These are phyloP conservation scores for Myotis davidii DNA, from an alignment of 2,113 vertebrate genomes.

Conservation along the genomic window DNA sequence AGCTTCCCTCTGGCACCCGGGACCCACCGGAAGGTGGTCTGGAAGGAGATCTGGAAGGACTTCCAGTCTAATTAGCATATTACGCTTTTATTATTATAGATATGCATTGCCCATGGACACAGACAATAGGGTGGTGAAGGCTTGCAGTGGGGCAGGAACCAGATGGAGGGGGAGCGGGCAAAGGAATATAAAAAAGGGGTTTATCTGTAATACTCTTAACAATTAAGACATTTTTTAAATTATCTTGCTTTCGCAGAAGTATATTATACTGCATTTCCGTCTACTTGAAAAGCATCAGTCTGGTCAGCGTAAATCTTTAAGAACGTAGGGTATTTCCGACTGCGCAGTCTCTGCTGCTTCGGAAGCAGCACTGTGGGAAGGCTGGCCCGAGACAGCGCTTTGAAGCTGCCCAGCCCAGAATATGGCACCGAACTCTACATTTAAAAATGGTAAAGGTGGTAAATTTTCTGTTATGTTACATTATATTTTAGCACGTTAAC, in stretches of 20 bases:
- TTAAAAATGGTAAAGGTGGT: not conserved
- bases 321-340: not conserved
- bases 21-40: too few relatives aligned
- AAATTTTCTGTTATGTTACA: not conserved
- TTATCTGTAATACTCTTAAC: too few relatives aligned
- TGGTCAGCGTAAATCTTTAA: slow-evolving; percentile 28
- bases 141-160: too few relatives aligned
- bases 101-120: too few relatives aligned
- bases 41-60: too few relatives aligned
- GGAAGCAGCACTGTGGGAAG: not conserved
- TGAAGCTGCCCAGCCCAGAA: not conserved
- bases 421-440: not conserved
- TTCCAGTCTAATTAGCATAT: too few relatives aligned
- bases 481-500: not conserved
- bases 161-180: too few relatives aligned
- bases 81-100: too few relatives aligned
- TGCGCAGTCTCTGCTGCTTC: not conserved
- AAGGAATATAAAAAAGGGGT: too few relatives aligned
- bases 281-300: not conserved
- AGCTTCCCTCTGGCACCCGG: too few relatives aligned
- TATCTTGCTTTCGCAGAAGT: not conserved
- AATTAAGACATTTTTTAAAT: not conserved
- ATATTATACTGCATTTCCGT: not conserved
- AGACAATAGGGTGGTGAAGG: too few relatives aligned
- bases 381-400: not conserved